Evolutionary conservation across 92 coral and sea anemone genomes (phyloP), one percentile per base, ranked within the genome.

Genomic region (Paramuricea clavata): DNA sequence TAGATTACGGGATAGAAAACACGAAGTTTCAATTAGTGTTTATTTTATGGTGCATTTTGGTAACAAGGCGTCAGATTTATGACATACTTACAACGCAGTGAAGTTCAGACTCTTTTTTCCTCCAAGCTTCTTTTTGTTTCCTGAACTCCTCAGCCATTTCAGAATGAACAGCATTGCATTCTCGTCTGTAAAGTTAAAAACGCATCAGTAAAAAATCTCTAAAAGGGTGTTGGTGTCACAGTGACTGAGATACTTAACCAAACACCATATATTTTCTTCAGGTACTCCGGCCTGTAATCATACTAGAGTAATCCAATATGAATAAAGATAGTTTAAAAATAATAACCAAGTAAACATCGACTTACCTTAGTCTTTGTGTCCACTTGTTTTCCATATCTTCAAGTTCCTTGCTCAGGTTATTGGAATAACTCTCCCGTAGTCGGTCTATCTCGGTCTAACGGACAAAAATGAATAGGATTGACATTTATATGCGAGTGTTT

Each of bases 331-430:
- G 26, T 19, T 2, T 10, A 54, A 21, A 65, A 26, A 2, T 5
- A 16, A 26, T 31, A n/a, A 28, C 32, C 0, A 19, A 64, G 25
- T 28, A 41, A 72, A 36, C 0, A 36, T 67, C 54, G 36, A 6
- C 42, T 7, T 5, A 94, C 98, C 98, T 89, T 42, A 95, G 86
- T 30, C 97, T 89, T 60, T 94, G 90, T 17, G 97, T 90, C 98
- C 98, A 95, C 74, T 94, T 95, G 12, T 89, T 91, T 56, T 94
- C 98, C 81, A 92, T 82, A 13, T 95, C 95, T 41, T 95, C 95
- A 34, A 83, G 87, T 43, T 91, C 92, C 15, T 83, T 77, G 79
- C 85, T 90, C 25, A 92, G 49, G 49, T 80, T 92, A 21, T 87
- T 81, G 59, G 92, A 90, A 60, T 82, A 83, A 47, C 76, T 90